Base-by-base conservation (phyloP, 2,888 invertebrate species). In the Pedicia rivosa region DNA sequence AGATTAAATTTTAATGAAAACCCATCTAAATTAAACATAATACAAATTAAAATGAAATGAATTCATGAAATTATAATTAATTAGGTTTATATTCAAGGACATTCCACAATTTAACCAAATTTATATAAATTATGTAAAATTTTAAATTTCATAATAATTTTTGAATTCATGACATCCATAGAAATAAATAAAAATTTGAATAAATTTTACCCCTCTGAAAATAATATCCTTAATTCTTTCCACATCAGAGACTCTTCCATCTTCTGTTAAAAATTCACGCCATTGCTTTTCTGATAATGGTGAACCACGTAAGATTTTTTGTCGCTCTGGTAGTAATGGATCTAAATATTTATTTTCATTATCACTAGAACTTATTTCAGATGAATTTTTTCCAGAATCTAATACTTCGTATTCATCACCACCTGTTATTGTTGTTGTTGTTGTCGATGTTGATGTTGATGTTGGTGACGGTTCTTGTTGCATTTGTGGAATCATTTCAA, bases 191-290 rank as follows among this genome's bases (percentile, higher is more conserved):
- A n/a, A n/a, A n/a, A n/a, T n/a, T n/a, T n/a, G n/a, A n/a, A n/a
- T n/a, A 20, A 6, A 20, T 6, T 20, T 20, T 7, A 24, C 24
- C 52, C 95, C 95, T 64, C 81, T 76, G 57, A 94, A 97, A 51
- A 98, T 83, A 32, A 84, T 73, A 50, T 81, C 74, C 56, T 79
- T 84, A 2, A 94, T 69, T 6, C 75, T 72, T 7, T 80, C 78
- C 0, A 79, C 70, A 54, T 91, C 78, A 30, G 67, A 70, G 26
- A 95, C 72, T 53, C 78, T 68, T 2, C 94, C 94, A 42, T 86
- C 79, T 3, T 72, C 60, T 52, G 86, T 81, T 54, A 82, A 76
- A 48, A 78, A 73, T 36, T 74, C 74, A 7, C 74, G 66, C 94
- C 94, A 97, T 50, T 84, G 82, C 42, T 78, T 74, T 40, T 70